Base-by-base conservation (phyloP, 2,113 vertebrate genomes). In the Chrysemys picta region DNA sequence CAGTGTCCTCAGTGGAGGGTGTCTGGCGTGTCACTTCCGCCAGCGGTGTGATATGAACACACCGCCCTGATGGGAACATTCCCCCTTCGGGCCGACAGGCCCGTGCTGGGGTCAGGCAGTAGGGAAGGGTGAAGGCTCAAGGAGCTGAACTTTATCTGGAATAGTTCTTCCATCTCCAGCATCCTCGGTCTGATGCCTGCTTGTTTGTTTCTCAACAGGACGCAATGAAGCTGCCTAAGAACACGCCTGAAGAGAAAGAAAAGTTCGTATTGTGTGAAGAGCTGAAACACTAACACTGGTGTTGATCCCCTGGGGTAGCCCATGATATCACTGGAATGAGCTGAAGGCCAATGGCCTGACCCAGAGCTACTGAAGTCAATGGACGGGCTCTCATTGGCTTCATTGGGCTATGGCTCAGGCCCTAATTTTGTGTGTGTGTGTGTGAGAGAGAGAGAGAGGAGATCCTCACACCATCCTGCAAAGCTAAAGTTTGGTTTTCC, bases 191-290 rank as follows among this genome's bases (percentile, higher is more conserved):
- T 19, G 69, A 24, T n/a, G 17, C 45, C 16, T 22, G 42, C 47
- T 81, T 38, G 19, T 75, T 42, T 0, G 0, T 84, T 93, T 49
- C 13, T 49, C 85, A 91, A 29, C 93, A 99, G 99, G 98, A 98
- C 87, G 99, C 99, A 0, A 95, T 99, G 96, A 99, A 99, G 93
- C 96, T 99, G 97, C 99, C 99, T 21, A 99, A 98, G 97, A 97
- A 24, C 88, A 98, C 98, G 0, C 65, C 95, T 2, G 99, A 99
- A 38, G 99, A 99, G 47, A 90, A 12, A 12, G 96, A 98, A 84
- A 99, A 98, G 99, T 99, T 94, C 94, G 97, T 49, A 8, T 21
- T 16, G 10, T 6, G 42, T n/a, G 14, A 22, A 8, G 54, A 21
- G 5, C 14, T 50, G 24, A 5, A n/a, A 42, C 21, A 29, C 10